Evolutionary conservation across 2,888 invertebrate genomes (phyloP).

Genomic region (Drosophila colorata): DNA sequence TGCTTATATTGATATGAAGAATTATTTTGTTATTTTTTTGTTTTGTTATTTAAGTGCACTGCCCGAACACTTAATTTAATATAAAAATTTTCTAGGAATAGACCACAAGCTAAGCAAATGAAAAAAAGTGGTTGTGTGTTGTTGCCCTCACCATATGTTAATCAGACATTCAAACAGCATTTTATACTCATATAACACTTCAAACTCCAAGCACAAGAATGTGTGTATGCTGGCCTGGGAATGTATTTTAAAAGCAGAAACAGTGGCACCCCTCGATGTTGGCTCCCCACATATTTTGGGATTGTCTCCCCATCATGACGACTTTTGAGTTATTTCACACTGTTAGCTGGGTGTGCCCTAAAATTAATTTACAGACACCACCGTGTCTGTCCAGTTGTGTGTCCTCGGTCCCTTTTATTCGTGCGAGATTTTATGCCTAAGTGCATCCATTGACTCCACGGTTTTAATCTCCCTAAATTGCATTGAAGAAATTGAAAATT

Average conservation of each 20-base stretch:
- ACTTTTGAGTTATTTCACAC: constrained; percentile 53
- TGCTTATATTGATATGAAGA: constrained; percentile 2
- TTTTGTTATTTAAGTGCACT: constrained; percentile 12
- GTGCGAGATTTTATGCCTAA: constrained; percentile 49
- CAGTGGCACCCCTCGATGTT: constrained; percentile 76
- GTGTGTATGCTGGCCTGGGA: constrained; percentile 47
- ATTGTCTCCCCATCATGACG: constrained; percentile 31
- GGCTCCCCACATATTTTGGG: constrained; percentile 29
- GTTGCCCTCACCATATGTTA: constrained; percentile 66
- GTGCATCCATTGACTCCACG: constrained; percentile 71
- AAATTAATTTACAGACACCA: constrained; percentile 68
- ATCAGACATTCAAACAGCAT: constrained; percentile 67
- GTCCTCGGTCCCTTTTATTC: constrained; percentile 22
- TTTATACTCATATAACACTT: constrained; percentile 61
- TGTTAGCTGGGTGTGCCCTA: constrained; percentile 55
- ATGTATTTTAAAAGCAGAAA: constrained; percentile 58
- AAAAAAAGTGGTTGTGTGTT: constrained; percentile 33
- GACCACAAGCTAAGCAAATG: constrained; percentile 8
- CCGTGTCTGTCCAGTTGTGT: constrained; percentile 22
- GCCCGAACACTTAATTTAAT: constrained; percentile 24
- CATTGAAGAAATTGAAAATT: constrained; percentile 59
- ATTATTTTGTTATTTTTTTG: constrained; percentile 16
- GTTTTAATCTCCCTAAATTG: constrained; percentile 48
- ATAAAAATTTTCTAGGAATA: constrained; percentile 22
- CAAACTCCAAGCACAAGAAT: constrained; percentile 36